phyloP scores from a whole-genome alignment of 2,888 invertebrate species.

The Lasius fuliginosus region DNA sequence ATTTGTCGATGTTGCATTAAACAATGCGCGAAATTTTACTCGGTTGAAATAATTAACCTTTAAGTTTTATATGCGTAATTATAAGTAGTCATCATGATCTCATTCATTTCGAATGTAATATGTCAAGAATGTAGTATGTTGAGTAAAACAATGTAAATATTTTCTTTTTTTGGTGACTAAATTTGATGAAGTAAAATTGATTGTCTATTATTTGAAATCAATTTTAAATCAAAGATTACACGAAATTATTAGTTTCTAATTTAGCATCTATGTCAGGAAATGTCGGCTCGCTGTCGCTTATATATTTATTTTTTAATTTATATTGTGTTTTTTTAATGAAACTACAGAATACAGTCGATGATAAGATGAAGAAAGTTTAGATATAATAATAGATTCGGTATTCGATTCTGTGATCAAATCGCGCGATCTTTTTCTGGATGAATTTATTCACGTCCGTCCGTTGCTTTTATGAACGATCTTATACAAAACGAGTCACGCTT shows the following conservation, averaged over 20 bases:
- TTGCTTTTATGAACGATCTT: neutral
- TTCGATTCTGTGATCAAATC: neutral
- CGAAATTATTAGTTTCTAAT: neutral
- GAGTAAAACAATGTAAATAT: neutral
- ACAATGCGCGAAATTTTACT: slow-evolving; percentile 20
- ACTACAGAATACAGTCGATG: neutral
- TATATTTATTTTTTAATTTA: neutral
- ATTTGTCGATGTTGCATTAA: slow-evolving; percentile 19
- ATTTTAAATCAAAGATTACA: neutral
- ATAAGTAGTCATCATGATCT: neutral
- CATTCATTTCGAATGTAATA: neutral
- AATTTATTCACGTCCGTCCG: neutral
- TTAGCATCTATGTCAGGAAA: neutral
- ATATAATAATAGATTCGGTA: neutral
- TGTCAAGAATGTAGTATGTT: neutral
- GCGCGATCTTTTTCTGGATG: neutral
- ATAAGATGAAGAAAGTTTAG: neutral
- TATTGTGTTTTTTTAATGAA: neutral
- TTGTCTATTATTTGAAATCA: neutral
- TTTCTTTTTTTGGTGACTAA: neutral
- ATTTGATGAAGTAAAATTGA: neutral
- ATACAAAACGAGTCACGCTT: slow-evolving; percentile 25
- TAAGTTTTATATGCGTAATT: neutral
- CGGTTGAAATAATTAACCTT: neutral
- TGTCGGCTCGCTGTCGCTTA: neutral